Base-by-base conservation (phyloP, 2,797 vertebrate genomes). In the Remorina albescens region DNA sequence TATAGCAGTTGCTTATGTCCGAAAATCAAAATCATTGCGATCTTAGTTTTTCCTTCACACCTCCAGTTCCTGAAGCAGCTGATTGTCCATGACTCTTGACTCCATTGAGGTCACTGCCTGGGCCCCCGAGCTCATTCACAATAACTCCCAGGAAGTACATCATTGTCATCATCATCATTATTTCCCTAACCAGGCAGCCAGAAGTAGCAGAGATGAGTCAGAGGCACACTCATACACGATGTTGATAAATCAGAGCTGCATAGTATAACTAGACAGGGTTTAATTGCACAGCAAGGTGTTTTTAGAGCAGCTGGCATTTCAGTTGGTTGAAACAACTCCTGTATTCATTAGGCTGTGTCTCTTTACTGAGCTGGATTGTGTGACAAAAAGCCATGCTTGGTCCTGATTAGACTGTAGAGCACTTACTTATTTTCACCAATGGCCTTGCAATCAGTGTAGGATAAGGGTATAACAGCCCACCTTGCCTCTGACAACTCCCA, bases 371-470 rank as follows among this genome's bases (percentile, higher is more conserved):
- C 21, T 0, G 30, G 67, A 64, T 66, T 77, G 68, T 65, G 42
- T 60, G 76, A 76, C 68, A 81, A 19, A 82, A 75, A 66, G 28
- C 18, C 49, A 57, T 67, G 61, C 67, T 71, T 41, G 56, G 47
- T 71, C 55, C 76, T 89, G 86, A 89, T 89, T 88, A 85, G 79
- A 54, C 76, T 56, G 56, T 74, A 89, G 89, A 67, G 74, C 78
- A 71, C 89, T 88, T 80, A 55, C 41, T 74, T 80, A 73, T 83
- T 76, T 81, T 66, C 80, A 74, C 57, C 42, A 71, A 57, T 71
- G 83, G 55, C 79, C 77, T 78, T 49, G 83, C 80, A 89, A 89
- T 91, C 89, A 88, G 86, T 59, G 81, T 36, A 75, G 63, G 69
- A 86, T 79, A 76, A 59, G 62, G 60, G 80, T 71, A 65, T 64